Evolutionary conservation across 1,140 invertebrate genomes (phyloP), one percentile per base, ranked within the genome.

Genomic region (Elysia chlorotica): DNA sequence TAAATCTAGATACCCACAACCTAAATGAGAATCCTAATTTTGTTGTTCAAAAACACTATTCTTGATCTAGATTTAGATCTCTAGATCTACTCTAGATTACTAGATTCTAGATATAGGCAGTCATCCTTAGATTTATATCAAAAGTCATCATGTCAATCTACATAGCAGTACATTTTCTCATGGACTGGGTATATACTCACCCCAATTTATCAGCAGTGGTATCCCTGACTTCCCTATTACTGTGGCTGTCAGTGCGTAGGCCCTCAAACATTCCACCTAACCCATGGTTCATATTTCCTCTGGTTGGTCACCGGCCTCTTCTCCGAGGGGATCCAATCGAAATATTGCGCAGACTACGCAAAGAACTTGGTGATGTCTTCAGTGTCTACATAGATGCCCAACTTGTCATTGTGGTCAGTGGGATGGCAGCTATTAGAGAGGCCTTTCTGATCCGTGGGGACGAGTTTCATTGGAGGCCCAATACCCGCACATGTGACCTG

Each of bases 301-400:
- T 71, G 17, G 37, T 71, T 14, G 69, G 69, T 1, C 69, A 71
- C 69, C 61, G 69, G 33, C 69, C 69, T 14, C 23, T 71, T 19
- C 30, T 71, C 21, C 56, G 69, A 25, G 69, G 69, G 23, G 69
- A 71, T n/a, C 69, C 69, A 14, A 63, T 71, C 1, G 1, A 48
- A n/a, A 48, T 31, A 31, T 28, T 76, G 21, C 31, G 66, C n/a
- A 37, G 71, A 25, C 66, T 73, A 33, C 38, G 74, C 17, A 67
- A 35, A 19, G 70, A 76, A 54, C 66, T 73, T 67, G 74, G 74
- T 23, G 74, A 76, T 17, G 70, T 76, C 21, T 76, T 68, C 37
- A 76, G 74, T 59, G 33, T 76, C 28, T 76, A 71, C 59, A 53
- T 76, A 25, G 70, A 66, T 63, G 74, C 70, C 0, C 74, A 76